Evolutionary conservation across 1,140 invertebrate species (phyloP).

Genomic region (Drosophila littoralis): DNA sequence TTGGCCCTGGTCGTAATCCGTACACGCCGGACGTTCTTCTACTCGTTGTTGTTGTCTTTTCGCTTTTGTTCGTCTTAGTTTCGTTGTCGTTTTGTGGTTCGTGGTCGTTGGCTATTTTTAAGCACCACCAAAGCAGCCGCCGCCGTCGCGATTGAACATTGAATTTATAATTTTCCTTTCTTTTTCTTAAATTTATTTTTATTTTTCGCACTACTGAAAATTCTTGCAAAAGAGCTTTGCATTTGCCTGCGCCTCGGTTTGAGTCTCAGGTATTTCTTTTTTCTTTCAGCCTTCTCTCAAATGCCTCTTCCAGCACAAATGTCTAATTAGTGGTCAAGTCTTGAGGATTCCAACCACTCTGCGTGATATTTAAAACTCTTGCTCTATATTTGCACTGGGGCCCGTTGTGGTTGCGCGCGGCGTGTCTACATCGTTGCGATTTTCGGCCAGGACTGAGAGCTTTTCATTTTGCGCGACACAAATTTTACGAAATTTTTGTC

Average conservation of each 20-base stretch:
- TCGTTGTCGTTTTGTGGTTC: conserved; percentile 57
- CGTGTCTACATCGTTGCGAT: conserved; percentile 81
- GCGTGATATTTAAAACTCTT: too few species aligned
- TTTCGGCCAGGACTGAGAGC: conserved; percentile 84
- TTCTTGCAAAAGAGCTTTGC: conserved; percentile 38
- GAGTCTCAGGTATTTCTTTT: background rate
- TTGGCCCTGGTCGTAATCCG: conserved; percentile 61
- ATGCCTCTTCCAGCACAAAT: background rate
- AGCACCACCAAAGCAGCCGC: conserved; percentile 61
- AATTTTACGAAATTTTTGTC: conserved; percentile 72
- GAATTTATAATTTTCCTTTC: conserved; percentile 62
- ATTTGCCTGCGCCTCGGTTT: background rate
- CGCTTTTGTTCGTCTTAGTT: conserved; percentile 64
- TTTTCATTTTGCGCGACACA: conserved; percentile 77
- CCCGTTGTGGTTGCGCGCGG: conserved; percentile 39
- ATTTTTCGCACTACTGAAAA: conserved; percentile 43
- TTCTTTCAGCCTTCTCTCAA: background rate
- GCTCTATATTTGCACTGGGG: conserved; percentile 7
- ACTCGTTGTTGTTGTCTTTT: conserved; percentile 16
- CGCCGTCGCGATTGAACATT: conserved; percentile 67
- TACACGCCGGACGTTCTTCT: conserved; percentile 9
- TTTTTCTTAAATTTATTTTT: conserved; percentile 29
- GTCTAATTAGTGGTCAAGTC: too few species aligned
- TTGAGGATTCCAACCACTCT: too few species aligned
- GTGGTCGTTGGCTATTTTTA: conserved; percentile 74